Evolutionary conservation across 30 jellyfish, hydroid and myxozoan species (phyloP).

Genomic region (Chironex yamaguchii): DNA sequence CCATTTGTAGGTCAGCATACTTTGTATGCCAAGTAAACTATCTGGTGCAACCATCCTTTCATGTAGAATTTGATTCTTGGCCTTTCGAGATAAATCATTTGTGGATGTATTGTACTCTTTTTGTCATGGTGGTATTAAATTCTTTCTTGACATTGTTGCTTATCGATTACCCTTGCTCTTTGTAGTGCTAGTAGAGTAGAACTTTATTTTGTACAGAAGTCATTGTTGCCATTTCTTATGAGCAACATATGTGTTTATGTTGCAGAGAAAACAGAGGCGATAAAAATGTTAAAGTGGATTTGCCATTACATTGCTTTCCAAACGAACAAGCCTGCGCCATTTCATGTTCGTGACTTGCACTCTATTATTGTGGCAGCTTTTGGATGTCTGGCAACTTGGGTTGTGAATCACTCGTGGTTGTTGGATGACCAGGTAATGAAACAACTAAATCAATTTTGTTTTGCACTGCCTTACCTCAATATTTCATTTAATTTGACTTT

Average conservation of each 20-base stretch:
- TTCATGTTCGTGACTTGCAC: constrained; percentile 93
- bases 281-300: constrained; percentile 83
- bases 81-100: no score
- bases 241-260: background rate
- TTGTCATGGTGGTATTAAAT: background rate
- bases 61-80: no score
- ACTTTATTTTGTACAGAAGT: background rate
- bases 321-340: constrained; percentile 96
- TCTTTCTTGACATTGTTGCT: background rate
- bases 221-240: background rate
- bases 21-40: no score
- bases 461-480: no score
- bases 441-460: no score
- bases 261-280: constrained; percentile 78
- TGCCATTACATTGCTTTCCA: constrained; percentile 93
- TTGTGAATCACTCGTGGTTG: constrained; percentile 94
- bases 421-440: constrained; percentile 91
- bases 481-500: no score
- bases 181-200: background rate
- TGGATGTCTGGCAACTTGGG: constrained; percentile 84
- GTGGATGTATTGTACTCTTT: no score
- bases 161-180: no score
- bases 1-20: no score
- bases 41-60: no score
- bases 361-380: constrained; percentile 94